Evolutionary conservation across 2,113 vertebrate species (phyloP).

Genomic region (Lophotis ruficrista): DNA sequence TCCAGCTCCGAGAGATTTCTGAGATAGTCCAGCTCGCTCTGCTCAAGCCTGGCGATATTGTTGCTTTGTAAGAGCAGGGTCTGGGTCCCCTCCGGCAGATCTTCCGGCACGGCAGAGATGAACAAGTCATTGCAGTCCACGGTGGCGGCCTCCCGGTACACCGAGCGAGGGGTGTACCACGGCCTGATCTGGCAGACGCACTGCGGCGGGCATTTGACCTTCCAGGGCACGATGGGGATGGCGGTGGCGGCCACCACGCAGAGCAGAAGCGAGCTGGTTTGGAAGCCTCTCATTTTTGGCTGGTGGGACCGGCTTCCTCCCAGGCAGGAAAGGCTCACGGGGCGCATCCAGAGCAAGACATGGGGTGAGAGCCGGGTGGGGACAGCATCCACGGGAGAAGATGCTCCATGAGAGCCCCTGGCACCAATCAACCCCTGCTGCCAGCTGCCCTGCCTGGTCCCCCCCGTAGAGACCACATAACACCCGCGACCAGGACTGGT

Average conservation of each 20-base stretch:
- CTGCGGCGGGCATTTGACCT: slow-evolving; percentile 81
- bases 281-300: slow-evolving; percentile 74
- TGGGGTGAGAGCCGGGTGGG: accelerated
- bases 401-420: background rate
- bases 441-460: background rate
- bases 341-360: background rate
- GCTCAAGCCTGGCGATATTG: slow-evolving; percentile 81
- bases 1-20: slow-evolving; percentile 91
- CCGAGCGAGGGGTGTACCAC: slow-evolving; percentile 90
- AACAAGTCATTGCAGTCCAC: slow-evolving; percentile 93
- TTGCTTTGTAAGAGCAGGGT: slow-evolving; percentile 92
- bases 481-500: accelerated
- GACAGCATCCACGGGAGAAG: background rate
- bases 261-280: slow-evolving; percentile 76
- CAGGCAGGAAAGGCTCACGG: background rate
- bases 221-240: slow-evolving; percentile 86
- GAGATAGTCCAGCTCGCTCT: slow-evolving; percentile 76
- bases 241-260: slow-evolving; percentile 72
- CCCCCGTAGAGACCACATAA: background rate
- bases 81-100: slow-evolving; percentile 83
- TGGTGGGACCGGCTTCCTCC: background rate
- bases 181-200: slow-evolving; percentile 92
- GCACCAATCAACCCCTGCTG: background rate
- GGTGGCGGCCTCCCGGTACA: slow-evolving; percentile 88
- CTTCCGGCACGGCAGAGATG: slow-evolving; percentile 78